These are phyloP conservation scores for Vireo altiloquus DNA, from an alignment of 2,113 vertebrate species.

Conservation along the genomic window DNA sequence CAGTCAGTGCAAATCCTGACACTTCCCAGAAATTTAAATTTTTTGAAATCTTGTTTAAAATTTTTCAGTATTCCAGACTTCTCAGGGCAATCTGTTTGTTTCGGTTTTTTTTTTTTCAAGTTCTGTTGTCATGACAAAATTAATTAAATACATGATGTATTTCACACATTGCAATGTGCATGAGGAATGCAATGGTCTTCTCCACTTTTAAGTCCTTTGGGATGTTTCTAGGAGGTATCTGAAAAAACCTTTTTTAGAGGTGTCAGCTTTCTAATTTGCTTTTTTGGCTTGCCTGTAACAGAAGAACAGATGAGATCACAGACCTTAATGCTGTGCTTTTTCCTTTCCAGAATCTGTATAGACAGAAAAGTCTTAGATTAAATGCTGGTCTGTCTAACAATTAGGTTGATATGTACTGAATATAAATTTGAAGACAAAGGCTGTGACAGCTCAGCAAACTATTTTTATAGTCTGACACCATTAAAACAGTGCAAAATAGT, in stretches of 20 bases:
- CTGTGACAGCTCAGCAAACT: neutral
- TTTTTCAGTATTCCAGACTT: neutral
- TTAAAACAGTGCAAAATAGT: neutral
- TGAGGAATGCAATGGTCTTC: neutral
- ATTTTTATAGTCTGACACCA: neutral
- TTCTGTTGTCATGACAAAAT: neutral
- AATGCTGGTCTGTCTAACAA: neutral
- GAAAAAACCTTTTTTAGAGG: neutral
- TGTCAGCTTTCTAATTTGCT: neutral
- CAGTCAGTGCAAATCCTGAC: neutral
- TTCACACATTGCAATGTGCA: neutral
- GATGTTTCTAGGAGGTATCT: neutral
- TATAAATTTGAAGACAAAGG: neutral
- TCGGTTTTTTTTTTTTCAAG: accelerated
- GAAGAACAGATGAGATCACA: neutral
- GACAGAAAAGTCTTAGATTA: neutral
- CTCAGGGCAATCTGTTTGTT: neutral
- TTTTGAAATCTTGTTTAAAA: neutral
- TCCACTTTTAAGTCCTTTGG: neutral
- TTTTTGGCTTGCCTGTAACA: neutral
- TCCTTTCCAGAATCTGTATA: neutral
- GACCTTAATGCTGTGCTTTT: neutral
- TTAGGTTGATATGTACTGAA: neutral
- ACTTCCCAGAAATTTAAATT: neutral
- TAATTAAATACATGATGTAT: accelerated